Evolutionary conservation across 2,888 invertebrate genomes (phyloP).

Genomic region (Podabrus alpinus): DNA sequence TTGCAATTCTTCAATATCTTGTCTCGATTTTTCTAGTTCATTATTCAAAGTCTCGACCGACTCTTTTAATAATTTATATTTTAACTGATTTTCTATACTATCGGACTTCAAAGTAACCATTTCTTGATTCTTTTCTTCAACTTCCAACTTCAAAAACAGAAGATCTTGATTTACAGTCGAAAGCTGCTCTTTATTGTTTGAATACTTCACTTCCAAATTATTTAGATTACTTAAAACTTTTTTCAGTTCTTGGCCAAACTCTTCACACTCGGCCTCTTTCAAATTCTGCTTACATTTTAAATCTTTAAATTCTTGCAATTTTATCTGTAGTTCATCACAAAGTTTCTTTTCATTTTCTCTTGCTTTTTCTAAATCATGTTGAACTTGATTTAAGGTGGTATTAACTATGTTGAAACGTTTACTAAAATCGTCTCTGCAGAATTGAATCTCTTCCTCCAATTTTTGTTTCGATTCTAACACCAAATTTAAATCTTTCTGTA

Average conservation of each 20-base stretch:
- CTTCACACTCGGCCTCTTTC: background rate
- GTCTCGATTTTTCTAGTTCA: slow-evolving; percentile 4
- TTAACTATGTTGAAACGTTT: slow-evolving; percentile 21
- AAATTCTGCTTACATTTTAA: slow-evolving; percentile 21
- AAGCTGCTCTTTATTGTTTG: slow-evolving; percentile 20
- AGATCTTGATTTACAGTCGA: slow-evolving; percentile 22
- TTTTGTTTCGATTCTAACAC: slow-evolving; percentile 3
- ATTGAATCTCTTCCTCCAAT: slow-evolving; percentile 16
- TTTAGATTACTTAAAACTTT: slow-evolving; percentile 12
- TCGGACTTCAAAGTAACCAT: background rate
- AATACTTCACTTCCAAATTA: slow-evolving; percentile 17
- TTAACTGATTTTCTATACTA: background rate
- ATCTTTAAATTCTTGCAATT: slow-evolving; percentile 17
- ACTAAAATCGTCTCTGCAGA: slow-evolving; percentile 9
- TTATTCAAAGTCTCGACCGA: background rate
- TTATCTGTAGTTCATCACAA: slow-evolving; percentile 10
- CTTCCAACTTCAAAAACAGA: slow-evolving; percentile 20
- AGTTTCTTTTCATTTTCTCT: background rate
- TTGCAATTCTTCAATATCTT: slow-evolving; percentile 28
- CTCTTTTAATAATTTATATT: background rate
- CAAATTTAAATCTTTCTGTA: slow-evolving; percentile 10
- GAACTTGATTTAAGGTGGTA: slow-evolving; percentile 14
- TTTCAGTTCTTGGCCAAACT: background rate
- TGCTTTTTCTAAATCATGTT: slow-evolving; percentile 8
- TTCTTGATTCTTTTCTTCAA: slow-evolving; percentile 18